A percentile compares a stretch with the other conserved stretches of the same genome.
phyloP scores from a whole-genome alignment of 2,797 vertebrate species.

The Bovichtus variegatus region DNA sequence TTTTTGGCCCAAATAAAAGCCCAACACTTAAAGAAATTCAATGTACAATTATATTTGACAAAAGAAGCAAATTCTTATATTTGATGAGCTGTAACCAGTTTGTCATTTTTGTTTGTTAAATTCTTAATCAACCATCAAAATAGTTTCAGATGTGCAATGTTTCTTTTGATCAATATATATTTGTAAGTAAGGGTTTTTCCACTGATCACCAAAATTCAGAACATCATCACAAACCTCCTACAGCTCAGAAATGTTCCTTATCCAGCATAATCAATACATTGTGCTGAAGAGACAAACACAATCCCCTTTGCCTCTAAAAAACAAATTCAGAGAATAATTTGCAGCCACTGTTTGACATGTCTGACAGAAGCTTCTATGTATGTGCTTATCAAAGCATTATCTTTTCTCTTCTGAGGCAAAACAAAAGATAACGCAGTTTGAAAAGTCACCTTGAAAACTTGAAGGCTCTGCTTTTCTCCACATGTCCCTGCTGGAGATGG shows the following conservation, averaged over 20 bases:
- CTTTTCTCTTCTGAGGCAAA: conserved; percentile 21
- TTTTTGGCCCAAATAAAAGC: neutral
- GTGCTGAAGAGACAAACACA: neutral
- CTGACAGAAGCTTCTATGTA: conserved; percentile 2
- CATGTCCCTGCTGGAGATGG: neutral
- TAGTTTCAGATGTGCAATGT: neutral
- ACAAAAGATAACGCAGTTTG: conserved; percentile 9
- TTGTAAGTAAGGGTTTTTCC: no score
- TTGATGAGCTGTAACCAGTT: neutral
- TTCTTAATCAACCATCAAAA: neutral
- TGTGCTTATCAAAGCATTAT: conserved; percentile 25
- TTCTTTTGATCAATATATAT: neutral
- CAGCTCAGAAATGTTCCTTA: neutral
- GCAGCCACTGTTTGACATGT: neutral
- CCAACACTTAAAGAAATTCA: neutral
- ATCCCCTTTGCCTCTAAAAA: neutral
- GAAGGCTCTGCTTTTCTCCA: conserved; percentile 4
- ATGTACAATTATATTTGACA: neutral
- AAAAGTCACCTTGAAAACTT: conserved; percentile 48
- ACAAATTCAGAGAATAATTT: neutral
- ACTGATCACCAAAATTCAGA: neutral
- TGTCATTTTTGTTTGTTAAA: no score
- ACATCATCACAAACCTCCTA: neutral
- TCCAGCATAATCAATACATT: neutral
- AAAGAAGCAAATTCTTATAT: neutral